Base-by-base conservation (phyloP, 2,888 invertebrate species). In the Pteria penguin region DNA sequence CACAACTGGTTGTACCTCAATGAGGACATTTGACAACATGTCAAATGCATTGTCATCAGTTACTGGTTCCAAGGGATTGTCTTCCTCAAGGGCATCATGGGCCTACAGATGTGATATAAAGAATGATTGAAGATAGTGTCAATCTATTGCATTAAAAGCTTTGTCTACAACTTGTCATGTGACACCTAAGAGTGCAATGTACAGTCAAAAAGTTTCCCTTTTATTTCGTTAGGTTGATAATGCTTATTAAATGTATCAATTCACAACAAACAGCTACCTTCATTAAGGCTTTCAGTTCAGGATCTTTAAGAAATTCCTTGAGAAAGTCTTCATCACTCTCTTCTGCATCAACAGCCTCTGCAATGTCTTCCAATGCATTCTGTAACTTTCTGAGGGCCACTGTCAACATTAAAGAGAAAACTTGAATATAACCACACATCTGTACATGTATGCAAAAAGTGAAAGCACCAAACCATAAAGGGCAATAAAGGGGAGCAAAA, bases 271-370 rank as follows among this genome's bases (percentile, higher is more conserved):
- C 4, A 76, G 82, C 73, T 76, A 89, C 89, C 83, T 89, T 83
- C 31, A 88, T 82, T 24, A 89, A 52, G 11, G 81, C 78, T 57
- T 86, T 82, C 32, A 89, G 31, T 1, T 80, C 71, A 4, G 80
- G 77, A 69, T 85, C 82, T 8, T 82, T 79, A 18, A 89, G 78
- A 52, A 89, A 83, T 4, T 82, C 80, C 57, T 82, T 83, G 4
- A 89, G 84, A 65, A 89, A 89, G 4, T 83, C 84, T 1, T 88
- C 76, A 61, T 89, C 89, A 8, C 65, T 73, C 65, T 86, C 78
- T 3, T 76, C 75, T 8, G 87, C 88, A 11, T 81, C 86, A n/a
- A 83, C 75, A 5, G 76, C 72, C 63, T 85, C 84, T 36, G 82
- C 84, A 1, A 89, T 74, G 2, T 81, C 82, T 67, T 87, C 87